Conservation (phyloP, 2,113 vertebrate species). For the Microcebus griseorufus region DNA sequence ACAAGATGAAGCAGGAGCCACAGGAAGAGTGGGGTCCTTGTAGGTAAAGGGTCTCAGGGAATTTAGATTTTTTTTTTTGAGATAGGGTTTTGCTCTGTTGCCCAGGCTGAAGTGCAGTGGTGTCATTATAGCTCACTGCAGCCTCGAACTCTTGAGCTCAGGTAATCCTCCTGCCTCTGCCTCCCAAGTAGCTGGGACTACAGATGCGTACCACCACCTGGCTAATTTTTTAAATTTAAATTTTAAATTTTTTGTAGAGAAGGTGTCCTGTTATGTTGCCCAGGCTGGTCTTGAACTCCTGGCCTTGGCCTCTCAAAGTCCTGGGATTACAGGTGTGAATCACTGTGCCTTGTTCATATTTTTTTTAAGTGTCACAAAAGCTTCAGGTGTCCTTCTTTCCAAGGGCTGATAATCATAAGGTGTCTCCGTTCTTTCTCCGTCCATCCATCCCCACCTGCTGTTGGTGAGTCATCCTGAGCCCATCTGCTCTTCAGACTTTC, state of each 20-base stretch:
- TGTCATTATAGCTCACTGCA: not conserved
- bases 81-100: not conserved
- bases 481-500: not conserved
- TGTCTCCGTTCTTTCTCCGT: not conserved
- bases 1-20: not conserved
- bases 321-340: not conserved
- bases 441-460: not conserved
- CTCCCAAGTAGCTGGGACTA: not conserved
- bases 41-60: not conserved
- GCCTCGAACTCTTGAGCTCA: not conserved
- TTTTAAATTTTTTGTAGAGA: not conserved
- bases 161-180: not conserved
- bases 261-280: not conserved
- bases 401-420: not conserved
- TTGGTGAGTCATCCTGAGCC: not conserved
- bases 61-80: not conserved
- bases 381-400: not conserved
- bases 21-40: not conserved
- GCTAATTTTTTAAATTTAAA: not conserved
- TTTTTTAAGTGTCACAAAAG: not conserved
- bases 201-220: fast-evolving
- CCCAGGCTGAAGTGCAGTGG: not conserved
- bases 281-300: not conserved
- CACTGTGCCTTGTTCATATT: not conserved
- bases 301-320: not conserved